These are phyloP conservation scores for Isaurus tuberculatus DNA, from an alignment of 92 coral and sea anemone species.

Conservation along the genomic window DNA sequence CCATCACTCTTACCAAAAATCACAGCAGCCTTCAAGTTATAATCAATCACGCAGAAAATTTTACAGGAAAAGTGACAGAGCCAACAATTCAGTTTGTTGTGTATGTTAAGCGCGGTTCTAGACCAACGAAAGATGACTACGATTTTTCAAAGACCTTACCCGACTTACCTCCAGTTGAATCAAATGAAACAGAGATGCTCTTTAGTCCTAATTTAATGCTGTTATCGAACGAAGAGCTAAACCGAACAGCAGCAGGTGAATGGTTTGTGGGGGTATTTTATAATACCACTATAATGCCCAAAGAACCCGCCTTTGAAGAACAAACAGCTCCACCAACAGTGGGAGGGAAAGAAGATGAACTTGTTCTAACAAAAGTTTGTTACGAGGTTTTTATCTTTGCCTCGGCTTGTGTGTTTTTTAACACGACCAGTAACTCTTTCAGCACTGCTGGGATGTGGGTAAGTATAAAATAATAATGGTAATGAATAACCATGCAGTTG, in stretches of 20 bases:
- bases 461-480: not conserved
- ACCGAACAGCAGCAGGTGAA: slow-evolving; percentile 82
- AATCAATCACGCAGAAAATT: slow-evolving; percentile 25
- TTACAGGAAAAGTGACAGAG: slow-evolving; percentile 18
- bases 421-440: slow-evolving; percentile 58
- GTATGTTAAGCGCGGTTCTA: slow-evolving; percentile 55
- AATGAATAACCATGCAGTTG: not conserved
- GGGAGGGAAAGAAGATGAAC: not conserved
- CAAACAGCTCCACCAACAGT: not conserved
- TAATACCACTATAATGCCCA: slow-evolving; percentile 52
- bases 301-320: not conserved
- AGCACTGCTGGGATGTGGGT: slow-evolving; percentile 84
- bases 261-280: slow-evolving; percentile 75
- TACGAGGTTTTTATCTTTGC: slow-evolving; percentile 53
- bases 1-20: slow-evolving; percentile 47
- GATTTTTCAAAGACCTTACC: slow-evolving; percentile 57
- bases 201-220: slow-evolving; percentile 59
- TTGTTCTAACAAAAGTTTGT: not conserved
- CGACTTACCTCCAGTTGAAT: slow-evolving; percentile 24
- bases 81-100: slow-evolving; percentile 50
- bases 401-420: slow-evolving; percentile 76
- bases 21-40: slow-evolving; percentile 57
- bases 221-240: slow-evolving; percentile 74
- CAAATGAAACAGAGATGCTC: slow-evolving; percentile 6
- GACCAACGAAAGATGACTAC: slow-evolving; percentile 57